Percentiles rank a stretch among this genome's conserved stretches.
Evolutionary conservation across 2,888 invertebrate species (phyloP).

Genomic region (Neoascia interrupta): DNA sequence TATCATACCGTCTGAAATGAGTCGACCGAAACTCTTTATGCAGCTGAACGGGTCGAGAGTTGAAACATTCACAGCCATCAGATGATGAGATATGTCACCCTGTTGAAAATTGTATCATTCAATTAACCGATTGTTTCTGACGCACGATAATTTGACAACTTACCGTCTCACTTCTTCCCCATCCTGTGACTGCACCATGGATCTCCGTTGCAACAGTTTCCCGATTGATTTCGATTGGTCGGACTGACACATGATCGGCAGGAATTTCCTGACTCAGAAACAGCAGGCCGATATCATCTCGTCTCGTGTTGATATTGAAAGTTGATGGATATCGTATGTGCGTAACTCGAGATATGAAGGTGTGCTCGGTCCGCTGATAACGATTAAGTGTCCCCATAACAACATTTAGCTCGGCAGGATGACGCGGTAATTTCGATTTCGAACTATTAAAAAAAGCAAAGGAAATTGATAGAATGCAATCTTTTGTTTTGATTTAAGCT

Average conservation of each 20-base stretch:
- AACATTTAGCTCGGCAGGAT: constrained; percentile 76
- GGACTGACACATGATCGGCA: constrained; percentile 69
- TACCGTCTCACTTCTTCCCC: constrained; percentile 34
- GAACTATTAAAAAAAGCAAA: constrained; percentile 14
- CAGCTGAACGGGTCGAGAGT: constrained; percentile 25
- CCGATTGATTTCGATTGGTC: constrained; percentile 72
- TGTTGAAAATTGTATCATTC: too few relatives aligned
- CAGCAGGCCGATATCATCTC: constrained; percentile 74
- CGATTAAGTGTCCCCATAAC: constrained; percentile 73
- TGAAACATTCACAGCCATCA: constrained; percentile 35
- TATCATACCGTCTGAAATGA: constrained; percentile 34
- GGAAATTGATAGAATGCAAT: background rate
- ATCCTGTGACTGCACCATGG: constrained; percentile 42
- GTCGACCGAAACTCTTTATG: constrained; percentile 16
- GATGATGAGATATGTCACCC: constrained; percentile 39
- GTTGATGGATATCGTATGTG: constrained; percentile 73
- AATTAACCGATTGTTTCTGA: too few relatives aligned
- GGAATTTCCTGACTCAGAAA: constrained; percentile 75
- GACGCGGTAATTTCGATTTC: constrained; percentile 68
- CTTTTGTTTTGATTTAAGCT: background rate
- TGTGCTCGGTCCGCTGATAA: constrained; percentile 71
- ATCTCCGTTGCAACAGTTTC: background rate
- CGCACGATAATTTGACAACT: background rate
- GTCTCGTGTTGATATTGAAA: constrained; percentile 58
- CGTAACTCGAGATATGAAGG: constrained; percentile 73